Evolutionary conservation across 2,888 invertebrate species (phyloP), one percentile per base, ranked within the genome.

Genomic region (Rapana venosa): DNA sequence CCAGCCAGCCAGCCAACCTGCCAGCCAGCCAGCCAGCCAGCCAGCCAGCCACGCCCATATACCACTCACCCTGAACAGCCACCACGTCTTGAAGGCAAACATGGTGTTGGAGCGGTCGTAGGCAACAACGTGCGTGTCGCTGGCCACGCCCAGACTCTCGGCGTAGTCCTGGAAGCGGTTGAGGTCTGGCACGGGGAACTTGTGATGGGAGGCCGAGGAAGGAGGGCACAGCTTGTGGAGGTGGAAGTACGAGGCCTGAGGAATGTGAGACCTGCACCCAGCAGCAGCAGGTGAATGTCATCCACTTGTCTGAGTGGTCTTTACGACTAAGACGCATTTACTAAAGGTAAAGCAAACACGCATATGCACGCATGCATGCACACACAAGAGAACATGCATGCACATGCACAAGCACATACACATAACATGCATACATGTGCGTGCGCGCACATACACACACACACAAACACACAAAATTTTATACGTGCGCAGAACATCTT

Each of bases 121-220:
- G 1, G 93, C 91, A 26, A 94, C 89, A 32, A 94, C 91, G 91
- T 94, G 93, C n/a, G 94, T 94, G 89, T 93, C 90, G 22, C 92
- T 90, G 87, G 90, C 90, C 30, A 94, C 91, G 0, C 94, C 94
- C 58, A 94, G 89, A 86, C 91, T 90, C 90, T 93, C 93, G 11
- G 93, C 92, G 90, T 94, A 93, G 83, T 94, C 93, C 61, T 93
- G 92, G 86, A 94, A 94, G 47, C 93, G 92, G 81, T 94, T 93
- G 11, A 91, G 66, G 56, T 93, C 93, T 0, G 94, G 94, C 22
- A 92, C 87, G 0, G 90, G 90, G 88, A 87, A 91, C 58, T 85
- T 89, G 74, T 35, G 32, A 5, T 66, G 26, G 35, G 91, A 90
- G 2, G 56, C 6, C 83, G 81, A n/a, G 17, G 79, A 70, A 30